phyloP scores from a whole-genome alignment of 2,888 invertebrate species.

The Limenitis camilla region DNA sequence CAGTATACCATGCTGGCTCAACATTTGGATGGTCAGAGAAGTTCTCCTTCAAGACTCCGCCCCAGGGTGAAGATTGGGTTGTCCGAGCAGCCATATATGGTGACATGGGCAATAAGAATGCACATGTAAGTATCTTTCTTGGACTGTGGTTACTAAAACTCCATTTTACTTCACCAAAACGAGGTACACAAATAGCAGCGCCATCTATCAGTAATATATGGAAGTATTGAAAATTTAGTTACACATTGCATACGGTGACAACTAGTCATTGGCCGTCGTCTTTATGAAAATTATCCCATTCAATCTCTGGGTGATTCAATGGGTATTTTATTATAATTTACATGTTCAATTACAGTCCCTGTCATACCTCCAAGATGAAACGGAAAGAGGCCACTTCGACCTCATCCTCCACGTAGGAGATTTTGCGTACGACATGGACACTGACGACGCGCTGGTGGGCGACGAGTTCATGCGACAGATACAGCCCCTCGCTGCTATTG shows the following conservation, averaged over 20 bases:
- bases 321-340: too few species aligned
- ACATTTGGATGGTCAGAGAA: conserved; percentile 85
- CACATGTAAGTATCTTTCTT: conserved; percentile 67
- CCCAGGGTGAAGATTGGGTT: conserved; percentile 80
- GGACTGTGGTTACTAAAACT: too few species aligned
- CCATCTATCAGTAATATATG: too few species aligned
- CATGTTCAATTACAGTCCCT: conserved; percentile 76
- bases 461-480: conserved; percentile 96
- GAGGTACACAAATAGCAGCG: too few species aligned
- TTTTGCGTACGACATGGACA: conserved; percentile 95
- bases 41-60: conserved; percentile 85
- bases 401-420: conserved; percentile 94
- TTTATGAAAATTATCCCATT: too few species aligned
- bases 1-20: conserved; percentile 89
- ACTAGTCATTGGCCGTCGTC: too few species aligned
- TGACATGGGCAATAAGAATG: conserved; percentile 95
- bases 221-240: too few species aligned
- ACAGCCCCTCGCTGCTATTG: conserved; percentile 88
- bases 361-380: conserved; percentile 87
- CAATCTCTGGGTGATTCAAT: too few species aligned
- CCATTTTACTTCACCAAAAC: too few species aligned
- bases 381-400: conserved; percentile 86
- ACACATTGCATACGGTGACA: too few species aligned
- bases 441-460: conserved; percentile 85
- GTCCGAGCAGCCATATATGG: conserved; percentile 91